Percentiles rank a stretch among this genome's conserved stretches.
These are phyloP conservation scores for Paramisgurnus dabryanus DNA, from an alignment of 2,113 vertebrate species.

Conservation along the genomic window DNA sequence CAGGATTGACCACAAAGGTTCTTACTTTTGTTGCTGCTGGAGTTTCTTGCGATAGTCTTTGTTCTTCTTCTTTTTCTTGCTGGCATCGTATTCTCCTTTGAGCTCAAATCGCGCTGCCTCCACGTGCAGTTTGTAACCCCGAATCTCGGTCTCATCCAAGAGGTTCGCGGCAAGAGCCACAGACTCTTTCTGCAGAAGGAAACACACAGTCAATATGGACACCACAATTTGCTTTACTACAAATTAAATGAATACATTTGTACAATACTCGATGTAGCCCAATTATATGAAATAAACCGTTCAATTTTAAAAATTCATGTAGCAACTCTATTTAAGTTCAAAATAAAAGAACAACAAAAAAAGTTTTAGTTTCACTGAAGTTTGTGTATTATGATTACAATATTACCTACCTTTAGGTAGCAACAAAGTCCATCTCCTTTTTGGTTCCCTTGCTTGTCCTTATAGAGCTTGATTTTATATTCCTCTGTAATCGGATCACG, in stretches of 20 bases:
- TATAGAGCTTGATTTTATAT: constrained; percentile 95
- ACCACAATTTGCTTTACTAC: background rate
- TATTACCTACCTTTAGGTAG: constrained; percentile 87
- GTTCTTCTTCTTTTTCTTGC: constrained; percentile 93
- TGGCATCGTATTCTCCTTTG: constrained; percentile 92
- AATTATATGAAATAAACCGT: too few species aligned
- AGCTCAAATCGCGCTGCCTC: constrained; percentile 91
- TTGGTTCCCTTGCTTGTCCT: constrained; percentile 90
- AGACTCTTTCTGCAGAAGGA: constrained; percentile 83
- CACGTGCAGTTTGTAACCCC: constrained; percentile 91
- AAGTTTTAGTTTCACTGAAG: too few species aligned
- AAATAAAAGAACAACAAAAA: too few species aligned
- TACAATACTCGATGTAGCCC: background rate
- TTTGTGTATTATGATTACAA: too few species aligned
- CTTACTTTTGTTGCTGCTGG: constrained; percentile 91
- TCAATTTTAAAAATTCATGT: too few species aligned
- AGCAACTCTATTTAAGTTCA: too few species aligned
- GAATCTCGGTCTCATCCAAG: constrained; percentile 89
- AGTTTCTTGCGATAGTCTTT: constrained; percentile 94
- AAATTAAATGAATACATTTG: background rate
- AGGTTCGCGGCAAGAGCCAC: constrained; percentile 87
- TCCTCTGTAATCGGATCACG: constrained; percentile 90
- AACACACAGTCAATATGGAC: background rate
- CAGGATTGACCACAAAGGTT: background rate
- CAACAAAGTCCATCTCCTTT: constrained; percentile 98